Conservation (phyloP, 2,888 invertebrate genomes). For the Macaria notata region DNA sequence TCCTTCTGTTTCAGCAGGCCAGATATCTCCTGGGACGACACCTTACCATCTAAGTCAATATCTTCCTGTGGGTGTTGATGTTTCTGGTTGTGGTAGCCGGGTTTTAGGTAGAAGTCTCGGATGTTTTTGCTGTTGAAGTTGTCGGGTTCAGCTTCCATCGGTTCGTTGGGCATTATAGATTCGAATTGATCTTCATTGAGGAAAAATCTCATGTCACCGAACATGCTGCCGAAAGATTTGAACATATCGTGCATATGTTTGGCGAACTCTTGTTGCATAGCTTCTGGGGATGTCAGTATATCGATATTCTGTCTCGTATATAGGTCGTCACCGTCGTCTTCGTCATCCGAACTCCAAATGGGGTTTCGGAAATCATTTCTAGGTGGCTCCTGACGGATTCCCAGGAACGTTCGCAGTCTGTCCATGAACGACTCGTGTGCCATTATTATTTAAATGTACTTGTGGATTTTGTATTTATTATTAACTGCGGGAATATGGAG, state of each 20-base stretch:
- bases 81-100: conserved; percentile 58
- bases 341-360: conserved; percentile 74
- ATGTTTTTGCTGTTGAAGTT: conserved; percentile 53
- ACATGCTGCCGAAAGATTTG: conserved; percentile 60
- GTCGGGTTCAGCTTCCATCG: conserved; percentile 36
- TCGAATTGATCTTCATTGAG: conserved; percentile 46
- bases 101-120: conserved; percentile 71
- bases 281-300: conserved; percentile 43
- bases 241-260: conserved; percentile 69
- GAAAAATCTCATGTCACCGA: conserved; percentile 62
- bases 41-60: conserved; percentile 69
- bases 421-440: conserved; percentile 56
- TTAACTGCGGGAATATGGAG: conserved; percentile 27
- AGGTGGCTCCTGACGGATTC: conserved; percentile 56
- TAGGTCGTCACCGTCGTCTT: conserved; percentile 70
- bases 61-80: conserved; percentile 54
- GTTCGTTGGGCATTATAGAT: conserved; percentile 10
- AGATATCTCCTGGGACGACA: conserved; percentile 70
- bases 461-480: conserved; percentile 40
- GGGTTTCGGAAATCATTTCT: conserved; percentile 75
- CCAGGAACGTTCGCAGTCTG: conserved; percentile 62
- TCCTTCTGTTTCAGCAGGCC: conserved; percentile 63
- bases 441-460: conserved; percentile 47
- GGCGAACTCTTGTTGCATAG: conserved; percentile 59
- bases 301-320: conserved; percentile 58